Conservation (phyloP, 2,797 vertebrate genomes). For the Chiloscyllium punctatum region DNA sequence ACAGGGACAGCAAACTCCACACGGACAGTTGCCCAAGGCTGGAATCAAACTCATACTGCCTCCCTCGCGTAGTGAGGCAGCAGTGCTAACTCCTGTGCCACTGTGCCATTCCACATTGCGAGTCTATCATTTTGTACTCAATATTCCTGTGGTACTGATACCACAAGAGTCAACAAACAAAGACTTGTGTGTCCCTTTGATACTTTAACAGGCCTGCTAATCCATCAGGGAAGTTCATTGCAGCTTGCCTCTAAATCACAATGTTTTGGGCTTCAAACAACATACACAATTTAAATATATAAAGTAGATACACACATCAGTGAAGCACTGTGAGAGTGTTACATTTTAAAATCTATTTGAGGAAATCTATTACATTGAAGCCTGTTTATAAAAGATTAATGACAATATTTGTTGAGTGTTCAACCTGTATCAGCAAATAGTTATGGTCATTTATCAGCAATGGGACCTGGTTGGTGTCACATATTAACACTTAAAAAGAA, state of each 20-base stretch:
- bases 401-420: neutral
- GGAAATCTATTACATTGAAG: neutral
- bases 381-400: neutral
- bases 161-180: neutral
- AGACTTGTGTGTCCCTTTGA: neutral
- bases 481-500: neutral
- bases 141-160: neutral
- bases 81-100: no score
- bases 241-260: neutral
- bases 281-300: neutral
- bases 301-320: no score
- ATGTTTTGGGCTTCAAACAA: neutral
- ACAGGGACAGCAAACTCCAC: no score
- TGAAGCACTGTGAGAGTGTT: no score
- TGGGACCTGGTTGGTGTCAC: neutral
- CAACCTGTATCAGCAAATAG: neutral
- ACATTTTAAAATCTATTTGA: neutral
- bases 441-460: neutral
- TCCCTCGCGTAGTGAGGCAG: no score
- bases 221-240: neutral
- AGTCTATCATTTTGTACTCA: neutral
- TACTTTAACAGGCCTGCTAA: neutral
- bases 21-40: no score
- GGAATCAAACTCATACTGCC: no score
- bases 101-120: no score